These are phyloP conservation scores for Parochlus steinenii DNA, from an alignment of 2,888 invertebrate species.

Conservation along the genomic window DNA sequence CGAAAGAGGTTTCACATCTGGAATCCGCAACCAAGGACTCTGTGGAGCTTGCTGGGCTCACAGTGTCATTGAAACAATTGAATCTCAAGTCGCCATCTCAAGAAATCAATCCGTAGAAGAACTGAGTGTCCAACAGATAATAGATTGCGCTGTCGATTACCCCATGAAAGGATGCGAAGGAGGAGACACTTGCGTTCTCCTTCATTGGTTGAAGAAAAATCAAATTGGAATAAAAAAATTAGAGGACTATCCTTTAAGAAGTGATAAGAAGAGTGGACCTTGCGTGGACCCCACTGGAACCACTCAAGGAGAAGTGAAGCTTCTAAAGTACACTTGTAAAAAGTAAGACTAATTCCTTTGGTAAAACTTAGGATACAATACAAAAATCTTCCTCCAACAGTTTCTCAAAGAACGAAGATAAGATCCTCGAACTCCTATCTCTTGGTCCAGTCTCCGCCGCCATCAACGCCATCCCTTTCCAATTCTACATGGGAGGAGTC, in stretches of 20 bases:
- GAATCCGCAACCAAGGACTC: slow-evolving; percentile 50
- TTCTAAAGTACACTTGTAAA: slow-evolving; percentile 14
- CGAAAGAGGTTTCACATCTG: slow-evolving; percentile 44
- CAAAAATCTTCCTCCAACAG: slow-evolving; percentile 14
- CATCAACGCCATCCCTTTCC: slow-evolving; percentile 72
- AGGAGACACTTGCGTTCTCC: slow-evolving; percentile 62
- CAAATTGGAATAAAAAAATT: slow-evolving; percentile 39
- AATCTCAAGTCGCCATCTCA: slow-evolving; percentile 57
- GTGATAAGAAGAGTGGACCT: slow-evolving; percentile 6
- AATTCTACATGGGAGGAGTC: slow-evolving; percentile 69
- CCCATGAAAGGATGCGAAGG: slow-evolving; percentile 61
- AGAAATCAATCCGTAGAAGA: slow-evolving; percentile 55
- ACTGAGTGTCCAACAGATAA: slow-evolving; percentile 49
- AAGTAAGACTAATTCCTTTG: too few relatives aligned
- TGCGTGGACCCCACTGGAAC: slow-evolving; percentile 1
- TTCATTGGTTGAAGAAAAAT: slow-evolving; percentile 49
- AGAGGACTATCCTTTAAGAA: slow-evolving; percentile 40
- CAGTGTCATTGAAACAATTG: slow-evolving; percentile 55
- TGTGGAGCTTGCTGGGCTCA: slow-evolving; percentile 86
- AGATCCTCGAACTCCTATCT: slow-evolving; percentile 33
- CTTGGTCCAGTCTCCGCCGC: slow-evolving; percentile 67
- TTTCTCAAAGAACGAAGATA: slow-evolving; percentile 15
- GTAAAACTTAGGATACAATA: too few relatives aligned
- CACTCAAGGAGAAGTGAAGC: too few relatives aligned
- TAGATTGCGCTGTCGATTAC: slow-evolving; percentile 63